Evolutionary conservation across 2,888 invertebrate genomes (phyloP), one percentile per base, ranked within the genome.

Genomic region (Diplazon laetatorius): DNA sequence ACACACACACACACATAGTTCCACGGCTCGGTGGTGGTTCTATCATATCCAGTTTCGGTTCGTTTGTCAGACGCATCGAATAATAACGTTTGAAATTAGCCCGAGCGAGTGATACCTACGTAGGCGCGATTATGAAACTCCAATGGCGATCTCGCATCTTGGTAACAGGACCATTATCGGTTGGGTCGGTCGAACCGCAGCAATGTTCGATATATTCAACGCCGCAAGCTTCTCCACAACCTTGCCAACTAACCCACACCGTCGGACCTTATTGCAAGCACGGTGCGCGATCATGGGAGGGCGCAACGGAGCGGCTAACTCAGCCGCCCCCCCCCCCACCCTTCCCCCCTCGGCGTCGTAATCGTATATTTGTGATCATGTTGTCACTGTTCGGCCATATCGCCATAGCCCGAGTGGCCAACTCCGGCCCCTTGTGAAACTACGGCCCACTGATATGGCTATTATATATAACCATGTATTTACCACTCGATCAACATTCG

Each of bases 181-280:
- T 30, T 44, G 35, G 50, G 50, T 59, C 59, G 37, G 63, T 59
- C 52, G 48, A 44, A 44, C 50, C 65, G 65, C 65, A 14, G 65
- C 50, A 60, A 71, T 76, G 66, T 66, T 22, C 60, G n/a, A n/a
- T n/a, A 59, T 55, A 71, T 52, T 30, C 65, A 66, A 65, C 60
- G 71, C 65, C 50, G 52, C 76, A 35, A 76, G 66, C 52, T 46
- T 71, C 76, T 66, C 65, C 65, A 66, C 60, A 66, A 76, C 71
- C 59, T 42, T 30, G n/a, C 22, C 63, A 37, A n/a, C n/a, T n/a
- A n/a, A n/a, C 20, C 10, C 37, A 16, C 44, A 59, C 30, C 18
- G 44, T 25, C 50, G 42, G 16, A 39, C 35, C 20, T 70, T 42
- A 52, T 39, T 30, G 60, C 37, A 50, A n/a, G n/a, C 22, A 22